phyloP scores from a whole-genome alignment of 2,797 vertebrate species.

The Xiphorhynchus erythropygius region DNA sequence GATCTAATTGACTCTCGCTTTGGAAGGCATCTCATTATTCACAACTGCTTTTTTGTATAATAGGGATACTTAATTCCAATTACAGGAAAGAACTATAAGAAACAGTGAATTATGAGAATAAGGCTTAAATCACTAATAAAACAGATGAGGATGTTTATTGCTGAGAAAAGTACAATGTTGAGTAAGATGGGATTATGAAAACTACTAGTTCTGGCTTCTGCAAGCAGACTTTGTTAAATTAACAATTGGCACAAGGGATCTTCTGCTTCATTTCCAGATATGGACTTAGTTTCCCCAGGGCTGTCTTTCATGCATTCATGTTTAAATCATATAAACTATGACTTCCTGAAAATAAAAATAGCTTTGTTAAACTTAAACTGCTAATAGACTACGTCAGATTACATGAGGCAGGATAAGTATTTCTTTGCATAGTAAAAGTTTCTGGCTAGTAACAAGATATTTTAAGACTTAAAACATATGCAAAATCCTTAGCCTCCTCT shows the following conservation, averaged over 20 bases:
- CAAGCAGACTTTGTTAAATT: background rate
- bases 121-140: background rate
- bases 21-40: background rate
- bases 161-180: background rate
- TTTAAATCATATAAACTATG: conserved; percentile 35
- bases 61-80: background rate
- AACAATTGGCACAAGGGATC: background rate
- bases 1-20: background rate
- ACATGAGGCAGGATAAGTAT: background rate
- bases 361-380: conserved; percentile 48
- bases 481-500: background rate
- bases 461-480: background rate
- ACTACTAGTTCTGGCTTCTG: background rate
- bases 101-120: background rate
- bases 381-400: background rate
- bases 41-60: background rate
- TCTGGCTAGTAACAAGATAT: background rate
- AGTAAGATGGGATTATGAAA: background rate
- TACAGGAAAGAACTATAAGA: background rate
- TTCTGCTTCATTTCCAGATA: conserved; percentile 39
- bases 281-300: conserved; percentile 16
- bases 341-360: conserved; percentile 63
- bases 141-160: background rate
- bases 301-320: conserved; percentile 8
- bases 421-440: conserved; percentile 30